phyloP scores from a whole-genome alignment of 2,888 invertebrate genomes.

The Adelphocoris suturalis region DNA sequence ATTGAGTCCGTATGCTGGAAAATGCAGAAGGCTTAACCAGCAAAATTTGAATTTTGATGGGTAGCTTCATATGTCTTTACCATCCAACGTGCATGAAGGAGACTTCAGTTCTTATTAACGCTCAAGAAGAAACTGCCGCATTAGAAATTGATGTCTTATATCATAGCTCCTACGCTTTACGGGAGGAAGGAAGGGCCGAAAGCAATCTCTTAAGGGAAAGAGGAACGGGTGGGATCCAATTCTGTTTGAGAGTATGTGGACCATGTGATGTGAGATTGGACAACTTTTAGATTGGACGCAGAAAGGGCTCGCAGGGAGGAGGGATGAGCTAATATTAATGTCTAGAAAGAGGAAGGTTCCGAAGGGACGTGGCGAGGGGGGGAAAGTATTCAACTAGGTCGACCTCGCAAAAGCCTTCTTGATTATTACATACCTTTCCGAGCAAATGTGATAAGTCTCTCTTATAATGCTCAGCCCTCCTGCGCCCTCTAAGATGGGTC shows the following conservation, averaged over 20 bases:
- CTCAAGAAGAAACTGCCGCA: constrained; percentile 56
- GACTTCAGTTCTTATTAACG: constrained; percentile 66
- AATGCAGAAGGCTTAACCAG: neutral
- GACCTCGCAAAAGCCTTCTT: constrained; percentile 56
- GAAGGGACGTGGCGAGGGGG: neutral
- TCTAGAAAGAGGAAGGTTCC: constrained; percentile 56
- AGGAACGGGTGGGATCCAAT: constrained; percentile 62
- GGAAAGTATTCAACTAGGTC: constrained; percentile 60
- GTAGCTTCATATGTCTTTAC: neutral
- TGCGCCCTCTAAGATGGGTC: constrained; percentile 4
- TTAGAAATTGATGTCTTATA: constrained; percentile 71
- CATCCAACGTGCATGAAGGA: neutral
- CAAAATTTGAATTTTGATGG: constrained; percentile 47
- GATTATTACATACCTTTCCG: constrained; percentile 64
- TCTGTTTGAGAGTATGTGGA: constrained; percentile 71
- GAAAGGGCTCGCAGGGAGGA: constrained; percentile 44
- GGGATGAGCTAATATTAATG: constrained; percentile 71
- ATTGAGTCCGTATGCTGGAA: neutral
- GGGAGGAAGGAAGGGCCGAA: constrained; percentile 40
- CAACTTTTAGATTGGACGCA: constrained; percentile 70
- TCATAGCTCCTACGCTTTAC: constrained; percentile 58
- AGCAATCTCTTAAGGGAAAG: constrained; percentile 67
- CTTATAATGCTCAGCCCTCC: constrained; percentile 28
- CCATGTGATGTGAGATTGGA: constrained; percentile 71
- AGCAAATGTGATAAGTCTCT: constrained; percentile 67